Base-by-base conservation (phyloP, 2,797 vertebrate genomes). In the Fistularia tabacaria region DNA sequence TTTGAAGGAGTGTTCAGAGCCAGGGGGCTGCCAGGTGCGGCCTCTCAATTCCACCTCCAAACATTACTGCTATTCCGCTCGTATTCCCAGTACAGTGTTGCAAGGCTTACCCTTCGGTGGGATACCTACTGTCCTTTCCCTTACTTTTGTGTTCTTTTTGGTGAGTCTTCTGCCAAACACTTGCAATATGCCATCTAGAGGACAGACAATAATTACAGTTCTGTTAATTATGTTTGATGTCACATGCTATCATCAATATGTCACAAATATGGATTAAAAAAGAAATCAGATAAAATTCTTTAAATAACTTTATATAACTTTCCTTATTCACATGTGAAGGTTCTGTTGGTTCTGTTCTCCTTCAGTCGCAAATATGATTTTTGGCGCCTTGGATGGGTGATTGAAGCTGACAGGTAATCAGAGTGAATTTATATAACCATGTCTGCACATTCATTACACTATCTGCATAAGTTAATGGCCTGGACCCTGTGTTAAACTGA, bases 301-400 rank as follows among this genome's bases (percentile, higher is more conserved):
- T 25, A 25, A 25, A 25, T 25, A 25, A 25, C 25, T 25, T n/a
- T n/a, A n/a, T n/a, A 12, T 7, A 45, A 11, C 11, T 45, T 11
- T 13, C 14, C 71, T 75, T 10, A 64, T 71, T 58, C 81, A 53
- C 71, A 36, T 48, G 59, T 67, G 14, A 62, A 99, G 97, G 91
- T 66, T 8, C 85, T 99, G 75, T 89, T 99, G 65, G 90, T 94
- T 73, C 83, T 97, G 57, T 99, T 99, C 87, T 98, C 96, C 58
- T 86, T 98, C 85, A 80, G 99, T 76, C 91, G 97, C 83, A 99
- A 98, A 86, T 99, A 95, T 95, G 97, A 99, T 86, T 99, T 99
- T 0, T 96, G 96, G 41, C 94, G 96, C 6, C 90, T 99, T 57
- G 97, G 95, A 39, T 79, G 98, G 82, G 95, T 99, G 79, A 94